These are phyloP conservation scores for Chrysotoxum bicinctum DNA, from an alignment of 2,888 invertebrate genomes.

Conservation along the genomic window DNA sequence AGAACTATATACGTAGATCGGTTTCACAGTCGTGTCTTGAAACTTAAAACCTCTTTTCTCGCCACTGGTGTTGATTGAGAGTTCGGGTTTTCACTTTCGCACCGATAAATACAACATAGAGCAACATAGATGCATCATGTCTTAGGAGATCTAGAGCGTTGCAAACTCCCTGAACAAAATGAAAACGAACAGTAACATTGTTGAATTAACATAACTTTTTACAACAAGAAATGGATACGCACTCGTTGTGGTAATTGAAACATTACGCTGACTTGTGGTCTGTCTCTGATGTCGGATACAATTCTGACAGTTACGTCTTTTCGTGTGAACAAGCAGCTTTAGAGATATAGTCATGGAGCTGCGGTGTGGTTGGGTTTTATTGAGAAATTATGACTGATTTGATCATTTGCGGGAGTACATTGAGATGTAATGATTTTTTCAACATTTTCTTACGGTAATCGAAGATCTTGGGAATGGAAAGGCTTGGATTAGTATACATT, in stretches of 20 bases:
- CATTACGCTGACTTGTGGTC: slow-evolving; percentile 62
- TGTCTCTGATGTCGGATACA: slow-evolving; percentile 40
- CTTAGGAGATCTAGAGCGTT: slow-evolving; percentile 47
- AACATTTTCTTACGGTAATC: slow-evolving; percentile 26
- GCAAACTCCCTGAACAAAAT: slow-evolving; percentile 11
- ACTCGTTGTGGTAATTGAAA: slow-evolving; percentile 71
- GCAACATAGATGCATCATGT: slow-evolving; percentile 3
- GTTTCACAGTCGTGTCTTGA: slow-evolving; percentile 48
- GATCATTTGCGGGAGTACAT: slow-evolving; percentile 49
- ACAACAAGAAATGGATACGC: slow-evolving; percentile 66
- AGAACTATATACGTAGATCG: slow-evolving; percentile 8
- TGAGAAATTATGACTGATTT: slow-evolving; percentile 58
- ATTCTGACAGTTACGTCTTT: slow-evolving; percentile 56
- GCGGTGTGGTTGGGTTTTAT: slow-evolving; percentile 40
- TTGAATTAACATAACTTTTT: slow-evolving; percentile 49
- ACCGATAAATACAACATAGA: slow-evolving; percentile 16
- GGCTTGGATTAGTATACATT: too few relatives aligned
- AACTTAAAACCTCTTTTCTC: slow-evolving; percentile 53
- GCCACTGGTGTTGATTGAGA: slow-evolving; percentile 68
- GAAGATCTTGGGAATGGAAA: slow-evolving; percentile 51
- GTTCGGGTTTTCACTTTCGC: slow-evolving; percentile 66
- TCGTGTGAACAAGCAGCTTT: slow-evolving; percentile 29
- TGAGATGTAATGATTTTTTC: not conserved
- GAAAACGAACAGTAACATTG: slow-evolving; percentile 57
- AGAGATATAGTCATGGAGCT: slow-evolving; percentile 14